These are phyloP conservation scores for Tragulus kanchil DNA, from an alignment of 2,113 vertebrate genomes.

Conservation along the genomic window DNA sequence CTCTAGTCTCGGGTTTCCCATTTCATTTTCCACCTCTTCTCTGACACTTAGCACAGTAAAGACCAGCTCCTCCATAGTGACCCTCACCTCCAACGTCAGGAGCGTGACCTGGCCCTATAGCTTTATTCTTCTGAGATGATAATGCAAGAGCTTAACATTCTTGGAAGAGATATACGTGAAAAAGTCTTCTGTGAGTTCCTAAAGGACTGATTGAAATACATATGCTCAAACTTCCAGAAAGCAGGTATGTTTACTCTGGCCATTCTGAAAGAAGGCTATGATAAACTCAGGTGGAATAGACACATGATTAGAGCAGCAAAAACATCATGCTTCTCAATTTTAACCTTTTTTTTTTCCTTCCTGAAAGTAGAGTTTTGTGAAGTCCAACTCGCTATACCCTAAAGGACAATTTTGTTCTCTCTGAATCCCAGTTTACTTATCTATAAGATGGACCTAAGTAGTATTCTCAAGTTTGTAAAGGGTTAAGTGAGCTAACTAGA, in stretches of 20 bases:
- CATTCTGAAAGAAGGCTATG: background rate
- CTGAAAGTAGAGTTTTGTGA: background rate
- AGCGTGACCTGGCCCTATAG: background rate
- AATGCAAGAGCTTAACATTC: background rate
- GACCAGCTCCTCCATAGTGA: background rate
- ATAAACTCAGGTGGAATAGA: background rate
- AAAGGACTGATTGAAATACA: slow-evolving; percentile 28
- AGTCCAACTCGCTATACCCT: background rate
- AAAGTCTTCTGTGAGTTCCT: background rate
- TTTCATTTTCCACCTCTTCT: background rate
- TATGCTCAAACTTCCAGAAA: slow-evolving; percentile 28
- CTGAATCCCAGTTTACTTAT: background rate
- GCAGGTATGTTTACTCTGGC: background rate
- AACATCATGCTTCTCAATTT: background rate
- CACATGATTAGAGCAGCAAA: background rate
- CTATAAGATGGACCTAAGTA: background rate
- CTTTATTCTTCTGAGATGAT: slow-evolving; percentile 2
- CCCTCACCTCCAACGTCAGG: background rate
- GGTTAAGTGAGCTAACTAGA: background rate
- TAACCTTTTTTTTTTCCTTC: background rate
- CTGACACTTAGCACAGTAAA: background rate
- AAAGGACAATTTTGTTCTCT: background rate
- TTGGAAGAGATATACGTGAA: background rate
- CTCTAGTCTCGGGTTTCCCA: background rate
- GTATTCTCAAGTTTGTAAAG: background rate